These are phyloP conservation scores for Otolemur garnettii DNA, from an alignment of 2,113 vertebrate species.

Conservation along the genomic window DNA sequence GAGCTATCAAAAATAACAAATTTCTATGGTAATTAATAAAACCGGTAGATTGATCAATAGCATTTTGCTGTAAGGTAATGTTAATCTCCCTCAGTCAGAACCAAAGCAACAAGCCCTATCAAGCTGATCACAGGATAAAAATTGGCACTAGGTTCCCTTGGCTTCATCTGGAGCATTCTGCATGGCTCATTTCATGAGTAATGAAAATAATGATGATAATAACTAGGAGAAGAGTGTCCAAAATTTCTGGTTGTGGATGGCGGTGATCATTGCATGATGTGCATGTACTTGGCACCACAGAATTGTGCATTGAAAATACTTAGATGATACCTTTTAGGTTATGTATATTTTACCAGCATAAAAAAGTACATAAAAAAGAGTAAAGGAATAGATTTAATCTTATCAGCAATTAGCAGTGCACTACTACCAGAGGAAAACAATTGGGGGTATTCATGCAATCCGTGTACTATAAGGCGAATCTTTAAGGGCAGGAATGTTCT, in stretches of 20 bases:
- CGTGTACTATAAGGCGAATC: not conserved
- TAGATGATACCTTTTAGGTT: not conserved
- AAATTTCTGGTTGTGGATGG: not conserved
- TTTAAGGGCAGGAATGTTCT: slow-evolving; percentile 12
- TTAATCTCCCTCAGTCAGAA: slow-evolving; percentile 26
- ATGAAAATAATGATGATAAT: slow-evolving; percentile 61
- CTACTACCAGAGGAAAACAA: not conserved
- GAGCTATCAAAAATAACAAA: slow-evolving; percentile 26
- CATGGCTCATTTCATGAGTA: slow-evolving; percentile 70
- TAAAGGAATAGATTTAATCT: not conserved
- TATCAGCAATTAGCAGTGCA: not conserved
- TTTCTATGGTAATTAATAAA: slow-evolving; percentile 8
- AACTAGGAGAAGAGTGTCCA: not conserved
- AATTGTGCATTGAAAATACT: not conserved
- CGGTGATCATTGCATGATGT: not conserved
- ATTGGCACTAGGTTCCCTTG: not conserved
- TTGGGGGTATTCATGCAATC: not conserved
- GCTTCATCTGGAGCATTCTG: slow-evolving; percentile 21
- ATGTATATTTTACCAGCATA: not conserved
- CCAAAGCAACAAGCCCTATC: slow-evolving; percentile 46
- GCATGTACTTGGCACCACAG: not conserved
- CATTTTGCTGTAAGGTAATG: slow-evolving; percentile 32
- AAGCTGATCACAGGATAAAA: slow-evolving; percentile 18
- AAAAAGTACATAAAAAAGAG: not conserved
- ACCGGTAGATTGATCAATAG: slow-evolving; percentile 13